Percentiles rank a stretch among this genome's conserved stretches.
Evolutionary conservation across 1,140 invertebrate species (phyloP).

Genomic region (Drosophila sp.): DNA sequence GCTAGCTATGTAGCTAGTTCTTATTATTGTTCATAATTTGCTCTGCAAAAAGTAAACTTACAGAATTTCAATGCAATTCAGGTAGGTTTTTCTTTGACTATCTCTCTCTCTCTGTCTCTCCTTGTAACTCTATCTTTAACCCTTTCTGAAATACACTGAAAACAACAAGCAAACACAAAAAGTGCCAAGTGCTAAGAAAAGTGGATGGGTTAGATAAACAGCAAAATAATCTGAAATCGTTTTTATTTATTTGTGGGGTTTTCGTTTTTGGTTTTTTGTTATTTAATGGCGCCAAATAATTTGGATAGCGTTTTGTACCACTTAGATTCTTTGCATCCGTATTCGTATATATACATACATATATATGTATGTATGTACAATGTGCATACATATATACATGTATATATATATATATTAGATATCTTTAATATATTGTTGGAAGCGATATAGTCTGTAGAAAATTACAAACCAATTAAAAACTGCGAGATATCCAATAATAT

Average conservation of each 20-base stretch:
- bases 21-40: neutral
- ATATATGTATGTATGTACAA: no score
- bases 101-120: conserved; percentile 27
- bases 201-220: neutral
- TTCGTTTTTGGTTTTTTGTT: neutral
- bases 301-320: neutral
- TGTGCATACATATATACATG: no score
- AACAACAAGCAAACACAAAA: conserved; percentile 4
- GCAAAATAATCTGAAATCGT: neutral
- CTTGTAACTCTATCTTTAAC: conserved; percentile 12
- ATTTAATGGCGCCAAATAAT: neutral
- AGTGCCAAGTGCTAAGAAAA: neutral
- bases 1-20: conserved; percentile 8
- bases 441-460: neutral
- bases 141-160: conserved; percentile 4
- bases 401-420: no score
- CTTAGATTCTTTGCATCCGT: conserved; percentile 5
- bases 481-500: neutral
- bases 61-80: conserved; percentile 37
- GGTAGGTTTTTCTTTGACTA: conserved; percentile 66
- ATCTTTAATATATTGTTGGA: neutral
- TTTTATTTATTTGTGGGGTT: neutral
- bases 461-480: neutral
- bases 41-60: conserved; percentile 7
- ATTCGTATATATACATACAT: neutral